Percentiles rank a stretch among this genome's conserved stretches.
phyloP scores from a whole-genome alignment of 2,113 vertebrate genomes.

The Phalacrocorax carbo region DNA sequence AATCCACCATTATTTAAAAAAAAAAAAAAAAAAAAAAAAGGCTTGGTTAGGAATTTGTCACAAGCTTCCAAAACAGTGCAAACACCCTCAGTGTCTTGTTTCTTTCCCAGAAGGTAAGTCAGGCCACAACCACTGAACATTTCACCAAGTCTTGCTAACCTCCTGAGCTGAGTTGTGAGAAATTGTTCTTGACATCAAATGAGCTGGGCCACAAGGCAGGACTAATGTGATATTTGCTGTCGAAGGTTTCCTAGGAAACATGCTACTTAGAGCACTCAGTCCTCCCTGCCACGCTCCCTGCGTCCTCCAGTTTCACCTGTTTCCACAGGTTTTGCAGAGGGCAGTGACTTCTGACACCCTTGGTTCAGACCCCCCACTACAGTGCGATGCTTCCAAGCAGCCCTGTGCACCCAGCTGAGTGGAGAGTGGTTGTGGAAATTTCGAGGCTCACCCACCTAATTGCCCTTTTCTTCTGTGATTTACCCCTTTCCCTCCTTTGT shows the following conservation, averaged over 20 bases:
- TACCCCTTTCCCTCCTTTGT: neutral
- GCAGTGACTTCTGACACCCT: neutral
- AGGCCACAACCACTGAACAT: constrained; percentile 1
- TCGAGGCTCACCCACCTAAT: neutral
- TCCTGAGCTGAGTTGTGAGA: constrained; percentile 65
- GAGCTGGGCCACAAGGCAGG: constrained; percentile 60
- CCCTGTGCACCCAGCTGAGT: neutral
- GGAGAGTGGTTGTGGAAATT: neutral
- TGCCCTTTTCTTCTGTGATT: neutral
- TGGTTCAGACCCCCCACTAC: accelerated
- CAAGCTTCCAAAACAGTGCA: neutral
- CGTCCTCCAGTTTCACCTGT: neutral
- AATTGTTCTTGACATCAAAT: constrained; percentile 64
- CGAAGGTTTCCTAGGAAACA: constrained; percentile 61
- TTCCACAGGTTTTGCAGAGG: constrained; percentile 14
- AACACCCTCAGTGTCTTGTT: neutral
- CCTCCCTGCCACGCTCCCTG: neutral
- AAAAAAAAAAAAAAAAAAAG: neutral
- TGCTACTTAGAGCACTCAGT: neutral
- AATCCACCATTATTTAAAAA: neutral
- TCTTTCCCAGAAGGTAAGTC: neutral
- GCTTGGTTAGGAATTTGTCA: neutral
- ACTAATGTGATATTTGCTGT: constrained; percentile 64
- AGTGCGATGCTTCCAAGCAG: neutral
- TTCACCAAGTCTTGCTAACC: constrained; percentile 56